phyloP scores from a whole-genome alignment of 2,113 vertebrate species.

The Myrmecophaga tridactyla region DNA sequence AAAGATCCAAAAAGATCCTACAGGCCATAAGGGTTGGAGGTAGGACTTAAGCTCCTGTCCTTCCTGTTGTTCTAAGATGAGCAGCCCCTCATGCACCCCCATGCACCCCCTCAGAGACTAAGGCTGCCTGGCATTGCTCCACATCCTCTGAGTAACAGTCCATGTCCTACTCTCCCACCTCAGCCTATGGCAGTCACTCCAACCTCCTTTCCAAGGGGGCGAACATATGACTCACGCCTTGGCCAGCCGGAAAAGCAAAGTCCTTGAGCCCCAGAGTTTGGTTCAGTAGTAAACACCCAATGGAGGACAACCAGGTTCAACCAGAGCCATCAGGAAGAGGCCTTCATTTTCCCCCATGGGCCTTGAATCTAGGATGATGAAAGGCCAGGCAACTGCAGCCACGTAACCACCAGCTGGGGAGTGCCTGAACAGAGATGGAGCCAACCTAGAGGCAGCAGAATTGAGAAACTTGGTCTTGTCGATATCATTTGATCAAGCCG shows the following conservation, averaged over 20 bases:
- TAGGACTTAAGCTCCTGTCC: neutral
- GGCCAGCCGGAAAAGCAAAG: neutral
- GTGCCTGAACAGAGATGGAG: neutral
- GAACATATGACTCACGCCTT: neutral
- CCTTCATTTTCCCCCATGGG: neutral
- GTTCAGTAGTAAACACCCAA: neutral
- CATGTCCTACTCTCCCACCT: neutral
- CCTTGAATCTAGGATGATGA: neutral
- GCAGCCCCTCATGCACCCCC: no score
- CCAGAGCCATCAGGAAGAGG: neutral
- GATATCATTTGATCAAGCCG: neutral
- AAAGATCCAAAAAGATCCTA: neutral
- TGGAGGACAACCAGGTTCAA: neutral
- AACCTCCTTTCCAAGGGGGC: neutral
- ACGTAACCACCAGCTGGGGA: neutral
- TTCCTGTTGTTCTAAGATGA: neutral
- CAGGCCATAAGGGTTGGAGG: neutral
- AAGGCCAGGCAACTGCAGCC: neutral
- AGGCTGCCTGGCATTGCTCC: no score
- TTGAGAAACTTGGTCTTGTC: neutral
- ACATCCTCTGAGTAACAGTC: no score
- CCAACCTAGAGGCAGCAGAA: neutral
- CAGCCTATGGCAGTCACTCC: neutral
- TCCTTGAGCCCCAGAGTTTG: neutral
- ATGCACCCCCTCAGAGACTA: no score